Evolutionary conservation across 2,113 vertebrate species (phyloP).

Genomic region (Atrichornis clamosus): DNA sequence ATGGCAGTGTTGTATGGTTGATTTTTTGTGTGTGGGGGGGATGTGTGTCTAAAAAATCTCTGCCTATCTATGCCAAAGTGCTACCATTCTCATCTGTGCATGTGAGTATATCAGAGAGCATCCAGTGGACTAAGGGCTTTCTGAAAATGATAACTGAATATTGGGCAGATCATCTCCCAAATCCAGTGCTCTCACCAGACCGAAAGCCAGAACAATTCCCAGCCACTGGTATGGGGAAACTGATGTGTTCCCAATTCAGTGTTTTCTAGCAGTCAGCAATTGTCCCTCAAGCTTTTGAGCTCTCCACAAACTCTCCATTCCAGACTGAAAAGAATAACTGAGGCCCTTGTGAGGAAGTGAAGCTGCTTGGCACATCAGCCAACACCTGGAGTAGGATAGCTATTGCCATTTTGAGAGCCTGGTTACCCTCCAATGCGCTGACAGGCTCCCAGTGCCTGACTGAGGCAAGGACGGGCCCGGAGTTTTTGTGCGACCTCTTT

Average conservation of each 20-base stretch:
- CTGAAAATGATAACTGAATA: neutral
- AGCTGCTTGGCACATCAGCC: neutral
- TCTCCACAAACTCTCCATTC: neutral
- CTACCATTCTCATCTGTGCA: neutral
- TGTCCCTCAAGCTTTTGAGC: neutral
- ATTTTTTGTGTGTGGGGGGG: accelerated
- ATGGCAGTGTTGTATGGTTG: neutral
- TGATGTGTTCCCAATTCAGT: neutral
- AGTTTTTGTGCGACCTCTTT: neutral
- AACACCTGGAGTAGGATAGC: neutral
- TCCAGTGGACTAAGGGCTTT: neutral
- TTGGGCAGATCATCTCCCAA: neutral
- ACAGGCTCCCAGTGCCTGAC: neutral
- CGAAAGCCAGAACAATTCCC: neutral
- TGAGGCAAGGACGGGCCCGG: neutral
- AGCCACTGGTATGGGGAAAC: neutral
- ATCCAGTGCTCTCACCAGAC: neutral
- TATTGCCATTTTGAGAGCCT: neutral
- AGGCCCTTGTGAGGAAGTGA: neutral
- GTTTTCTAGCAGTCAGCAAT: neutral
- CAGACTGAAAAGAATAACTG: neutral
- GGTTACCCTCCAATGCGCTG: neutral
- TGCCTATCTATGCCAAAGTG: neutral
- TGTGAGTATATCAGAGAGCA: neutral
- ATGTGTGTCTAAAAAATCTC: neutral